These are phyloP conservation scores for Gymnoscopelus braueri DNA, from an alignment of 2,797 vertebrate genomes.

Conservation along the genomic window DNA sequence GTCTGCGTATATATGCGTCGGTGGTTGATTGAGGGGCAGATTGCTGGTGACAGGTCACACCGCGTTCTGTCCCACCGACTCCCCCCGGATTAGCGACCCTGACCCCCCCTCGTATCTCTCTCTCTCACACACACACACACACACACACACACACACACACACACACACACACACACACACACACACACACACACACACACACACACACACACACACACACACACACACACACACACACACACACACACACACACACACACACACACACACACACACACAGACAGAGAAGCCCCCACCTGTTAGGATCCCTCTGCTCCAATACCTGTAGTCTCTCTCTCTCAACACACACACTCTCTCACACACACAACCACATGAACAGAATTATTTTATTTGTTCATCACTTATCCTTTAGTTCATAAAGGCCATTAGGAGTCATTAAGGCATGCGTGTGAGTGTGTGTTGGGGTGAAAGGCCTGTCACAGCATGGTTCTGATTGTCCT, in stretches of 20 bases:
- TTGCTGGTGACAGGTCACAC: slow-evolving; percentile 88
- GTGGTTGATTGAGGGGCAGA: slow-evolving; percentile 77
- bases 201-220: slow-evolving; percentile 37
- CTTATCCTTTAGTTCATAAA: slow-evolving; percentile 88
- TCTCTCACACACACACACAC: slow-evolving; percentile 52
- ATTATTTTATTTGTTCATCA: slow-evolving; percentile 70
- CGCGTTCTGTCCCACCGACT: slow-evolving; percentile 77
- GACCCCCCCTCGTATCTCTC: slow-evolving; percentile 58
- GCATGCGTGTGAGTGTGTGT: slow-evolving; percentile 82
- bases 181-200: slow-evolving; percentile 56
- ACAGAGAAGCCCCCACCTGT: slow-evolving; percentile 86
- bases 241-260: slow-evolving; percentile 47
- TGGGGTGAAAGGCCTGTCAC: slow-evolving; percentile 95
- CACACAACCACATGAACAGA: slow-evolving; percentile 63
- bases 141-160: slow-evolving; percentile 34
- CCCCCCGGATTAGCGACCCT: slow-evolving; percentile 84
- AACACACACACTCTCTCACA: slow-evolving; percentile 26
- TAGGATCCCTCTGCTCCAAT: slow-evolving; percentile 84
- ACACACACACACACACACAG: slow-evolving; percentile 56
- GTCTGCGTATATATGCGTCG: slow-evolving; percentile 58
- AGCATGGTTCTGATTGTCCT: slow-evolving; percentile 96
- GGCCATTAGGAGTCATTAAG: slow-evolving; percentile 97
- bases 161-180: slow-evolving; percentile 38
- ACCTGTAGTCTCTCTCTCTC: slow-evolving; percentile 76
- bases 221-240: slow-evolving; percentile 49